phyloP scores from a whole-genome alignment of 2,888 invertebrate species.

The Acleris literana region DNA sequence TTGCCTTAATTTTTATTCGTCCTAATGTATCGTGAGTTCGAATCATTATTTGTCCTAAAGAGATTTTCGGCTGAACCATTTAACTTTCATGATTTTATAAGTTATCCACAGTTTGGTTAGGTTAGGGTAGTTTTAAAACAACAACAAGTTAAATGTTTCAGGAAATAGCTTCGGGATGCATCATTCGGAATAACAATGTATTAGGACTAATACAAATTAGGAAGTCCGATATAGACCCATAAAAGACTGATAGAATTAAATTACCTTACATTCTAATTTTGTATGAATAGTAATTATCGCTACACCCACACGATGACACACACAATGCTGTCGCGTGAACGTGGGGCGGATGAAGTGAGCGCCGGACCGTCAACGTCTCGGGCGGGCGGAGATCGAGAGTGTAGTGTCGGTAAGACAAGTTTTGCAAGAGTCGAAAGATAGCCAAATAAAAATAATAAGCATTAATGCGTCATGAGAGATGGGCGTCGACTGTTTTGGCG shows the following conservation, averaged over 20 bases:
- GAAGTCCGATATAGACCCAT: not conserved
- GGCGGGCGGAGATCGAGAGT: slow-evolving; percentile 46
- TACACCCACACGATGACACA: slow-evolving; percentile 52
- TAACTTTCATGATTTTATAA: no score
- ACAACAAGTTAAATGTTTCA: no score
- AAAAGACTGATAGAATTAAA: slow-evolving; percentile 15
- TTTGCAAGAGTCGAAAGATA: slow-evolving; percentile 68
- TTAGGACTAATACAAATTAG: no score
- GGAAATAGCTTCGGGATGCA: no score
- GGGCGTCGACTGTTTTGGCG: slow-evolving; percentile 76
- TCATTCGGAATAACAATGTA: no score
- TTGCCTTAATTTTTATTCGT: slow-evolving; percentile 58
- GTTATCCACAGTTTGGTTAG: no score
- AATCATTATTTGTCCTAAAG: no score
- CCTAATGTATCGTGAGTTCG: slow-evolving; percentile 24
- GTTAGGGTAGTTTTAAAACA: no score
- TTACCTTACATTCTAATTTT: slow-evolving; percentile 35
- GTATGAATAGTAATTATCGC: slow-evolving; percentile 31
- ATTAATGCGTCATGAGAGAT: slow-evolving; percentile 82
- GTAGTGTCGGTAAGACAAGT: slow-evolving; percentile 61
- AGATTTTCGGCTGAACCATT: no score
- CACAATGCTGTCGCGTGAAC: slow-evolving; percentile 59
- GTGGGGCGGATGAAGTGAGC: slow-evolving; percentile 53
- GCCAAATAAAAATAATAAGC: slow-evolving; percentile 78
- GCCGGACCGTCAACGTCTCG: slow-evolving; percentile 2